Evolutionary conservation across 2,797 vertebrate genomes (phyloP), one percentile per base, ranked within the genome.

Genomic region (Ibycter americanus): DNA sequence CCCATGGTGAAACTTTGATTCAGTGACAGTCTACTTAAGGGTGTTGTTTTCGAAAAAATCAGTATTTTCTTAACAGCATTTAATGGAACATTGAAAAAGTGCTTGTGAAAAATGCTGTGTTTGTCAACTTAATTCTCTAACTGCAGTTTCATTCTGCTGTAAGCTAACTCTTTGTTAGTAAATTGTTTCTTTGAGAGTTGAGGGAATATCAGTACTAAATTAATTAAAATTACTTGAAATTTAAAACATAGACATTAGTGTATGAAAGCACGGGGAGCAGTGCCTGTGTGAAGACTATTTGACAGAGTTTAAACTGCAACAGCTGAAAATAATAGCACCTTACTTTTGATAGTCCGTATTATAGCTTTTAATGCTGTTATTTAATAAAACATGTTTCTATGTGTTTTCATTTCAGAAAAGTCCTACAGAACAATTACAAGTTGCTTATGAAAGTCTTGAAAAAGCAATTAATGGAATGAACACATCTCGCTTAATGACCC

Each of bases 381-480:
- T 38, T 71, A 72, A 68, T 51, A 54, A 83, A 80, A 77, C 7
- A 2, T 71, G 8, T 94, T 92, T 86, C 12, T 92, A 23, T 95
- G 47, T 86, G 31, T 88, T 96, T 97, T 92, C 19, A 61, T 96
- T 97, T 89, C 94, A 99, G 99, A 98, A 95, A 95, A 96, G 96
- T 13, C 94, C 97, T 9, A 70, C 70, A 79, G 98, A 98, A 81
- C 98, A 98, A 92, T 97, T 99, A 74, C 92, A 97, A 87, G 97
- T 97, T 94, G 98, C 97, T 65, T 98, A 98, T 97, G 96, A 98
- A 90, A 95, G 98, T 85, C 97, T 99, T 32, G 98, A 98, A 59
- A 98, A 96, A 89, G 98, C 98, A 73, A 98, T 99, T 61, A 84
- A 95, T 84, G 96, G 83, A 91, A 96, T 99, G 76, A 97, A 98